Percentiles rank a stretch among this genome's conserved stretches.
Conservation (phyloP, 2,888 invertebrate species). For the Drosophila limbata region DNA sequence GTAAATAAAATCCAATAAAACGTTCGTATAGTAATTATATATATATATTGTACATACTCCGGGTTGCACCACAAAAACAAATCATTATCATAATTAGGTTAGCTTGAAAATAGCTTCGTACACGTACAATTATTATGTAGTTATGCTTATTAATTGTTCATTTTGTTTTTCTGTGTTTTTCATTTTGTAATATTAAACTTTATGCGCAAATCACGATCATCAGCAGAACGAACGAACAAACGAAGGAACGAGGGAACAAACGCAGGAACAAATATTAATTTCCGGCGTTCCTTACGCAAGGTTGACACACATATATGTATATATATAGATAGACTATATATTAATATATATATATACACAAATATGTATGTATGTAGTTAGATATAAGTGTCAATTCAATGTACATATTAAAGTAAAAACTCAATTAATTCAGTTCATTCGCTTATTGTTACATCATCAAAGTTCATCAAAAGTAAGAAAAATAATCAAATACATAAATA, state of each 20-base stretch:
- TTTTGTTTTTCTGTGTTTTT: conserved; percentile 23
- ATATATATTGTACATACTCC: conserved; percentile 57
- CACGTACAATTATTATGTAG: conserved; percentile 50
- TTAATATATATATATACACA: conserved; percentile 33
- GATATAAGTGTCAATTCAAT: conserved; percentile 65
- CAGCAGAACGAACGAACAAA: conserved; percentile 81
- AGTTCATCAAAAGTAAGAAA: conserved; percentile 74
- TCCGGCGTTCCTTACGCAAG: conserved; percentile 56
- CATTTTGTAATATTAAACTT: conserved; percentile 43
- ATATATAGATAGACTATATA: conserved; percentile 32
- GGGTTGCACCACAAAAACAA: conserved; percentile 79
- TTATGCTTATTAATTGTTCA: conserved; percentile 49
- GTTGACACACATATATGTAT: conserved; percentile 36
- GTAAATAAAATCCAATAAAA: conserved; percentile 72
- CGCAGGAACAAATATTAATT: conserved; percentile 57
- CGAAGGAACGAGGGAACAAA: conserved; percentile 60
- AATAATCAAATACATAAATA: conserved; percentile 74
- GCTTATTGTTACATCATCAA: conserved; percentile 76
- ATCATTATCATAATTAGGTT: conserved; percentile 69
- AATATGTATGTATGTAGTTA: conserved; percentile 42
- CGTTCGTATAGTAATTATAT: conserved; percentile 61
- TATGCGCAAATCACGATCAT: conserved; percentile 81
- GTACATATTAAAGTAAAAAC: conserved; percentile 75
- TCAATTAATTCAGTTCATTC: conserved; percentile 76
- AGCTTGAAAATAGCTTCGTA: conserved; percentile 59